A percentile compares a stretch with the other conserved stretches of the same genome.
These are phyloP conservation scores for Ctenoplectra terminalis DNA, from an alignment of 1,140 invertebrate species.

Conservation along the genomic window DNA sequence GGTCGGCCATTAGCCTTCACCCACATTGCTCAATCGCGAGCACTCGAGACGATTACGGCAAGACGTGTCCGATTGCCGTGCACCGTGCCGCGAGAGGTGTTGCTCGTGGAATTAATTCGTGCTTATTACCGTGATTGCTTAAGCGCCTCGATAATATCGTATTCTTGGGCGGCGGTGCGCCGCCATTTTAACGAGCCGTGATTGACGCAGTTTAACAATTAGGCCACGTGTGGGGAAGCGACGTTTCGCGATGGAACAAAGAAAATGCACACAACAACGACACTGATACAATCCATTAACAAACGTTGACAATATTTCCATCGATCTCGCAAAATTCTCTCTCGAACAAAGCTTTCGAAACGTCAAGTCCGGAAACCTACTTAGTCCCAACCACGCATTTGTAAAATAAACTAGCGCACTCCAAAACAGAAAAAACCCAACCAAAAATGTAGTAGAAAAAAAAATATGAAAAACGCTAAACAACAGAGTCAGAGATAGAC, in stretches of 20 bases:
- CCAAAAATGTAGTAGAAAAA: too few relatives aligned
- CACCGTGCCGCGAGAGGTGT: constrained; percentile 48
- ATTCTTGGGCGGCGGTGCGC: constrained; percentile 6
- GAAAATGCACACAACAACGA: too few relatives aligned
- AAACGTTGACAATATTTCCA: too few relatives aligned
- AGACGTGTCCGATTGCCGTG: constrained; percentile 44
- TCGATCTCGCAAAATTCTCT: too few relatives aligned
- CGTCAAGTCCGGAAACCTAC: too few relatives aligned
- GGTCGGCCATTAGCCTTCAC: constrained; percentile 77
- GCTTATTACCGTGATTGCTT: constrained; percentile 52
- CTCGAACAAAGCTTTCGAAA: too few relatives aligned
- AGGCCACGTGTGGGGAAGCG: neutral
- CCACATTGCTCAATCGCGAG: constrained; percentile 68
- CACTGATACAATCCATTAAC: neutral
- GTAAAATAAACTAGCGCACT: too few relatives aligned
- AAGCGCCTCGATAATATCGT: constrained; percentile 40
- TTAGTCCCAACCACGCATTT: too few relatives aligned
- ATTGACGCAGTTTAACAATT: constrained; percentile 14
- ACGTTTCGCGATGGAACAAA: too few relatives aligned
- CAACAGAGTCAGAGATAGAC: neutral
- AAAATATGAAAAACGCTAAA: neutral
- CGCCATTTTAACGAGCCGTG: neutral
- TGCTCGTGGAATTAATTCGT: constrained; percentile 59
- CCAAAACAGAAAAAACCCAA: too few relatives aligned
- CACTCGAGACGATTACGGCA: constrained; percentile 52